These are phyloP conservation scores for Microcebus tavaratra DNA, from an alignment of 2,113 vertebrate species.

Conservation along the genomic window DNA sequence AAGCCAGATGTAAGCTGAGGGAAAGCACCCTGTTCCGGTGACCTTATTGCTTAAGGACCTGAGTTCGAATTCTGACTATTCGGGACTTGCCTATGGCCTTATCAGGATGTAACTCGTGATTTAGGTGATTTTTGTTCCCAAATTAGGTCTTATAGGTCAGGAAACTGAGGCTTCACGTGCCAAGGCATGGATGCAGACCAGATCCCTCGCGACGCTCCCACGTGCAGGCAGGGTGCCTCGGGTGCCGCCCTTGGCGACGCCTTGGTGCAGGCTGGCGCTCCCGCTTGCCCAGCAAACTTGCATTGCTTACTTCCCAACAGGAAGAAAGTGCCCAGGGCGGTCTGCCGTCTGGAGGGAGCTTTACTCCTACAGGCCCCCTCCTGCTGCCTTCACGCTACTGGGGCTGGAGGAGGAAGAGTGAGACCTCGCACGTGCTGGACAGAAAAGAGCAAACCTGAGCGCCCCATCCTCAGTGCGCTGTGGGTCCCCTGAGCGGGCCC, in stretches of 20 bases:
- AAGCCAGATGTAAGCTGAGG: conserved; percentile 40
- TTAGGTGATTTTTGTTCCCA: conserved; percentile 54
- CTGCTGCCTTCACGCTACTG: not conserved
- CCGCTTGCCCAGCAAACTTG: not conserved
- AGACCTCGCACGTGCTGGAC: fast-evolving
- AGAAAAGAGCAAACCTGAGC: fast-evolving
- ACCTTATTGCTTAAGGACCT: not conserved
- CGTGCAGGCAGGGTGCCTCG: fast-evolving
- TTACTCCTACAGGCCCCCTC: not conserved
- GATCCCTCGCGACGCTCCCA: not conserved
- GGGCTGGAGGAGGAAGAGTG: fast-evolving
- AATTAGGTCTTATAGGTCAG: not conserved
- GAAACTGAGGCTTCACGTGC: not conserved
- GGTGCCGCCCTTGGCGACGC: not conserved
- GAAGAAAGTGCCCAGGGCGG: not conserved
- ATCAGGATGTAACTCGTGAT: not conserved
- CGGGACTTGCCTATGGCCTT: not conserved
- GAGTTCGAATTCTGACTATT: not conserved
- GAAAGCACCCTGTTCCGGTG: not conserved
- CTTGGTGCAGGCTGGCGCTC: not conserved
- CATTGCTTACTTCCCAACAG: not conserved
- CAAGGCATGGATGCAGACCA: fast-evolving
- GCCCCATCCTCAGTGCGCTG: fast-evolving
- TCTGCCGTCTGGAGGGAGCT: not conserved
- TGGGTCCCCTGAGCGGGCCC: not conserved